A percentile compares a stretch with the other conserved stretches of the same genome.
Conservation (phyloP, 2,113 vertebrate species). For the Furnarius figulus region DNA sequence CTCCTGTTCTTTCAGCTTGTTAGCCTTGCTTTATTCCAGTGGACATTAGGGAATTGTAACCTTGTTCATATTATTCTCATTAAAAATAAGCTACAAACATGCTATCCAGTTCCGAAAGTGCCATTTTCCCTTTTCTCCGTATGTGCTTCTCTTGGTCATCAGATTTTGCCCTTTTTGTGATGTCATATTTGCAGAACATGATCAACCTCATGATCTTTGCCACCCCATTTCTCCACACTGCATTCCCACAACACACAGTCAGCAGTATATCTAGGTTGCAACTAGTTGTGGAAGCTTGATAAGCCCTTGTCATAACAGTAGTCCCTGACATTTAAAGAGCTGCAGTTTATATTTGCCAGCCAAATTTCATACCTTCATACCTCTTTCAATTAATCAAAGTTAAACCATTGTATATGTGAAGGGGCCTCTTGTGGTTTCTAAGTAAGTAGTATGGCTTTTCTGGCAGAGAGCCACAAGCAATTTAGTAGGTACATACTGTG, state of each 20-base stretch:
- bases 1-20: background rate
- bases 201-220: background rate
- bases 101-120: background rate
- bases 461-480: conserved; percentile 50
- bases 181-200: background rate
- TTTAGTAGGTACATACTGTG: conserved; percentile 41
- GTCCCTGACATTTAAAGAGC: conserved; percentile 25
- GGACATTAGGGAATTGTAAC: background rate
- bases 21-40: background rate
- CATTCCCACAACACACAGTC: background rate
- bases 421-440: conserved; percentile 61
- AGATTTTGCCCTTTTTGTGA: background rate
- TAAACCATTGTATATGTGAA: conserved; percentile 48
- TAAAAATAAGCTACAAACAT: background rate
- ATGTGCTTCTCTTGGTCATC: background rate
- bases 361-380: conserved; percentile 56
- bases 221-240: background rate
- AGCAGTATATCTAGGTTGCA: background rate
- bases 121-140: background rate
- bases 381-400: conserved; percentile 55
- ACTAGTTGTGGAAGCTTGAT: background rate
- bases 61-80: background rate
- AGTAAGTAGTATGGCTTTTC: conserved; percentile 59
- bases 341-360: conserved; percentile 43
- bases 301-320: conserved; percentile 44